Percentiles rank a stretch among this genome's conserved stretches.
Evolutionary conservation across 2,888 invertebrate genomes (phyloP).

Genomic region (Xiphydria camelus): DNA sequence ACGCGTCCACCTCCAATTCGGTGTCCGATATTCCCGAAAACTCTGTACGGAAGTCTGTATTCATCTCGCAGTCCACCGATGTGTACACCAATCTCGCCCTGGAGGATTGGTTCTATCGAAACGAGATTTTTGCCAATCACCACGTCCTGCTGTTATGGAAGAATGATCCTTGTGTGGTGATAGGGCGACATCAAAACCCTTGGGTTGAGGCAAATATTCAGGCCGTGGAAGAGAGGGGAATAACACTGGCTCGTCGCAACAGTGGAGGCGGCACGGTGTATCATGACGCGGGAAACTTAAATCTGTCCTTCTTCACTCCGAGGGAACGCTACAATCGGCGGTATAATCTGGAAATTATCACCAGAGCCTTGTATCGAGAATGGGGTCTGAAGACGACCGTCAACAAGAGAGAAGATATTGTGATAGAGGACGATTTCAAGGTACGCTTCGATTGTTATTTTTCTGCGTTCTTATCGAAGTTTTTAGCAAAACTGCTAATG

Average conservation of each 20-base stretch:
- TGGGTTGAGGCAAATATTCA: constrained; percentile 89
- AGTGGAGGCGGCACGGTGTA: constrained; percentile 97
- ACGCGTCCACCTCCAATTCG: constrained; percentile 52
- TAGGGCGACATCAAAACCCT: constrained; percentile 96
- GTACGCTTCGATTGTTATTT: constrained; percentile 62
- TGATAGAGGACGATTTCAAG: constrained; percentile 76
- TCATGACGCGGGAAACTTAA: constrained; percentile 92
- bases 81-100: constrained; percentile 92
- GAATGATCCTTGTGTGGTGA: constrained; percentile 92
- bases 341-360: constrained; percentile 86
- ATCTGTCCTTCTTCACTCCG: constrained; percentile 88
- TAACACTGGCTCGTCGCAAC: constrained; percentile 83
- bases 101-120: constrained; percentile 94
- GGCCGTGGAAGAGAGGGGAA: constrained; percentile 66
- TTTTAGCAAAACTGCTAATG: not conserved
- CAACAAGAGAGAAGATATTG: constrained; percentile 84
- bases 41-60: constrained; percentile 80
- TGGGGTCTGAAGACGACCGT: constrained; percentile 79
- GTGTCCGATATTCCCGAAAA: constrained; percentile 50
- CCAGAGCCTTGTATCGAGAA: constrained; percentile 77
- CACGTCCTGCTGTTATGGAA: constrained; percentile 90
- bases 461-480: not conserved
- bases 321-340: constrained; percentile 81
- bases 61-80: constrained; percentile 88
- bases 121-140: constrained; percentile 80